Percentiles rank a stretch among this genome's conserved stretches.
Conservation (phyloP, 1,140 invertebrate genomes). For the Drosophila willistoni region DNA sequence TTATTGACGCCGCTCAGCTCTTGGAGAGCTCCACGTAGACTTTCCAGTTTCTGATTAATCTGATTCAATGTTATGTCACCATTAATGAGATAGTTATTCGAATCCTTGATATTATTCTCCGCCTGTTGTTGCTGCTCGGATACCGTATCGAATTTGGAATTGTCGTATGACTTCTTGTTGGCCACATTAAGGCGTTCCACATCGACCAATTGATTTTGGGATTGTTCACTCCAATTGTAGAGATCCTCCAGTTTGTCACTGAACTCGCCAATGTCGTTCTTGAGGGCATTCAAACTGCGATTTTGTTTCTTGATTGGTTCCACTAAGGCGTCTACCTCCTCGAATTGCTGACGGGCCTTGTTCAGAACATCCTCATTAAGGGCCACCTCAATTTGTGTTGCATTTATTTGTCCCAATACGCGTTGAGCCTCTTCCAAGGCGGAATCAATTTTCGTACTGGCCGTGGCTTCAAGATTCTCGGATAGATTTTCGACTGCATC, state of each 20-base stretch:
- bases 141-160: constrained; percentile 84
- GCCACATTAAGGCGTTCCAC: constrained; percentile 87
- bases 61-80: constrained; percentile 60
- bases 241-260: constrained; percentile 89
- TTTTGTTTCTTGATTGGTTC: constrained; percentile 87
- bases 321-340: constrained; percentile 87
- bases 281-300: constrained; percentile 84
- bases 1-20: constrained; percentile 59
- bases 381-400: constrained; percentile 80
- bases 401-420: constrained; percentile 85
- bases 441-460: constrained; percentile 90
- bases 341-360: constrained; percentile 87
- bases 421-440: constrained; percentile 89
- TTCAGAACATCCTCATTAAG: constrained; percentile 85
- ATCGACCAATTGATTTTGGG: constrained; percentile 85
- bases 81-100: constrained; percentile 75
- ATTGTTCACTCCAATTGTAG: constrained; percentile 86
- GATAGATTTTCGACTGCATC: constrained; percentile 87
- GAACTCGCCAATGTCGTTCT: constrained; percentile 86
- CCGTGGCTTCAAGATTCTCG: constrained; percentile 87
- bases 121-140: constrained; percentile 83
- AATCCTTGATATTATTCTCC: constrained; percentile 83
- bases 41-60: constrained; percentile 62
- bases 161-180: constrained; percentile 84
- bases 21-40: constrained; percentile 50